These are phyloP conservation scores for Autographa pulchrina DNA, from an alignment of 2,888 invertebrate species.

Conservation along the genomic window DNA sequence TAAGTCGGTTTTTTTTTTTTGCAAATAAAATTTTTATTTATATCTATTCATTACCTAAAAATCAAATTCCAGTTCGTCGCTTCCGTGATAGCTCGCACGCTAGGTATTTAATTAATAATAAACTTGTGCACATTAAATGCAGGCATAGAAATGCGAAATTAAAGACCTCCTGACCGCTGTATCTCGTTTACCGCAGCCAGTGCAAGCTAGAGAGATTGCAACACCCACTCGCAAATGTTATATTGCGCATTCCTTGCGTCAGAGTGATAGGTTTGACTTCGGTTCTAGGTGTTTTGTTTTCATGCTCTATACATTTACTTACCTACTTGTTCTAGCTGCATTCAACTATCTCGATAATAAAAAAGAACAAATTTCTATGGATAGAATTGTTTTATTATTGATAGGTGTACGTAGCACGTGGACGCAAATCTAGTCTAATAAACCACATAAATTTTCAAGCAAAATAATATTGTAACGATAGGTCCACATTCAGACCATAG, in stretches of 20 bases:
- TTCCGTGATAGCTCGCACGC: slow-evolving; percentile 25
- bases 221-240: slow-evolving; percentile 63
- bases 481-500: too few species aligned
- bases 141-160: slow-evolving; percentile 36
- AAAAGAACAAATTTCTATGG: slow-evolving; percentile 31
- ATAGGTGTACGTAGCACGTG: neutral
- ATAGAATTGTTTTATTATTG: slow-evolving; percentile 25
- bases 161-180: slow-evolving; percentile 45
- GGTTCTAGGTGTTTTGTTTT: slow-evolving; percentile 49
- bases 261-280: slow-evolving; percentile 53
- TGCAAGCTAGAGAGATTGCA: slow-evolving; percentile 42
- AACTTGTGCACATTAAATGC: slow-evolving; percentile 19
- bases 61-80: slow-evolving; percentile 32
- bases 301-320: slow-evolving; percentile 32
- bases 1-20: too few species aligned
- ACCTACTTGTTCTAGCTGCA: slow-evolving; percentile 36
- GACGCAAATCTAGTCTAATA: too few species aligned
- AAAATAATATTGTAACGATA: too few species aligned
- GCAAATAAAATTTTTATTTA: too few species aligned
- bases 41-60: slow-evolving; percentile 10
- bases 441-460: too few species aligned
- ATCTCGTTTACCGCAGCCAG: slow-evolving; percentile 46
- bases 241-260: slow-evolving; percentile 67
- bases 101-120: slow-evolving; percentile 24
- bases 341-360: slow-evolving; percentile 24